These are phyloP conservation scores for Clarias platycephalus DNA, from an alignment of 2,797 vertebrate species.

Conservation along the genomic window DNA sequence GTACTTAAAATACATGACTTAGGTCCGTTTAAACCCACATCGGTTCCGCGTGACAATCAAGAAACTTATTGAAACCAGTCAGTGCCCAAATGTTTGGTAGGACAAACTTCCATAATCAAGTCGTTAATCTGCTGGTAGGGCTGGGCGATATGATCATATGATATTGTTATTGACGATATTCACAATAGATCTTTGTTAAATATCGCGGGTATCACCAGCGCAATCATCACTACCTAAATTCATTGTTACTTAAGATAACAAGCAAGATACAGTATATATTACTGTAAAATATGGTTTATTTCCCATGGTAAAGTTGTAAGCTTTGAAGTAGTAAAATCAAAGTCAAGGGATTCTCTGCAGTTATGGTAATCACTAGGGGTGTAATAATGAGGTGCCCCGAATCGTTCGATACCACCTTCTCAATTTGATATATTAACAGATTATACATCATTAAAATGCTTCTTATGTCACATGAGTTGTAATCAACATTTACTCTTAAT, in stretches of 20 bases:
- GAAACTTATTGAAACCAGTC: constrained; percentile 25
- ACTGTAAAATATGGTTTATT: background rate
- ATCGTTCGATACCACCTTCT: background rate
- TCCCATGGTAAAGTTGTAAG: background rate
- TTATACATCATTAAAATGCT: background rate
- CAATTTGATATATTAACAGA: background rate
- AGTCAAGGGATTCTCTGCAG: background rate
- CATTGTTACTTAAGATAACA: background rate
- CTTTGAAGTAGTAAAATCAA: background rate
- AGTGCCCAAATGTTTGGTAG: constrained; percentile 60
- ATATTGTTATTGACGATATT: background rate
- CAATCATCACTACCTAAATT: background rate
- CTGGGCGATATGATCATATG: constrained; percentile 11
- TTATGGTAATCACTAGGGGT: background rate
- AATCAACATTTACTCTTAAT: background rate
- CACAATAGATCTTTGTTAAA: background rate
- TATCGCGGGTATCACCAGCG: background rate
- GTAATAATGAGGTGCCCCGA: background rate
- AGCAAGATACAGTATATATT: background rate
- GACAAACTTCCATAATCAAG: constrained; percentile 68
- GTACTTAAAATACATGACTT: constrained; percentile 63
- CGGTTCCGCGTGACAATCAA: constrained; percentile 42
- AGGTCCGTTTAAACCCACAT: constrained; percentile 44
- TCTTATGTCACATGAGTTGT: background rate
- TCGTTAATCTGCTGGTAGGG: background rate